Evolutionary conservation across 2,888 invertebrate species (phyloP), one percentile per base, ranked within the genome.

Genomic region (Apamea sordens): DNA sequence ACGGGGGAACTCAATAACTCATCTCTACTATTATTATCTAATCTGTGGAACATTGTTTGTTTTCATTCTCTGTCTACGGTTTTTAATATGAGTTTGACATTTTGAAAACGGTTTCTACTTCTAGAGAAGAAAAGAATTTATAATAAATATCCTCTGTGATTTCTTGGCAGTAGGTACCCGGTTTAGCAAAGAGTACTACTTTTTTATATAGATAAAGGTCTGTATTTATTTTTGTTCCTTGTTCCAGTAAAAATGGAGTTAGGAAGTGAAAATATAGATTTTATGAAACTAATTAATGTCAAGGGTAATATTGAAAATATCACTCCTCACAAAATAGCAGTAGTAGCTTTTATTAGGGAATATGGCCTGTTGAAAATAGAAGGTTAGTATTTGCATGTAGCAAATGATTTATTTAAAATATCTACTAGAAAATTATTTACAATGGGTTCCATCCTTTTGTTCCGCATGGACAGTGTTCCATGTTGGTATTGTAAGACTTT

Each of bases 251-350:
- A 56, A 67, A 96, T 96, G 96, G 96, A 96, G 79, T 53, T 88
- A 53, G 94, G 90, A 8, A 91, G 87, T 82, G 96, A 97, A 77
- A 95, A 93, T 90, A 84, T 93, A 63, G 97, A 97, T 88, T 93
- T 95, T 80, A 91, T 93, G 21, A 97, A 95, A 90, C 87, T 96
- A 77, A 93, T 95, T 44, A 96, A 95, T 84, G 88, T 93, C 11
- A 96, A 95, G 89, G 95, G 95, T 63, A 95, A 97, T 89, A 95
- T 97, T 86, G 98, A 98, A 93, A 97, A 97, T 90, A 95, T 98
- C 74, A 98, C 98, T 0, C 98, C 98, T 1, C 98, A 98, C 90
- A 98, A 98, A 97, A 97, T 98, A 88, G 97, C 98, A 4, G 98
- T 98, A 21, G 97, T 98, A 8, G 97, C 98, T 77, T 97, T 98